Evolutionary conservation across 1,140 invertebrate species (phyloP), one percentile per base, ranked within the genome.

Genomic region (Zaprionus vittiger): DNA sequence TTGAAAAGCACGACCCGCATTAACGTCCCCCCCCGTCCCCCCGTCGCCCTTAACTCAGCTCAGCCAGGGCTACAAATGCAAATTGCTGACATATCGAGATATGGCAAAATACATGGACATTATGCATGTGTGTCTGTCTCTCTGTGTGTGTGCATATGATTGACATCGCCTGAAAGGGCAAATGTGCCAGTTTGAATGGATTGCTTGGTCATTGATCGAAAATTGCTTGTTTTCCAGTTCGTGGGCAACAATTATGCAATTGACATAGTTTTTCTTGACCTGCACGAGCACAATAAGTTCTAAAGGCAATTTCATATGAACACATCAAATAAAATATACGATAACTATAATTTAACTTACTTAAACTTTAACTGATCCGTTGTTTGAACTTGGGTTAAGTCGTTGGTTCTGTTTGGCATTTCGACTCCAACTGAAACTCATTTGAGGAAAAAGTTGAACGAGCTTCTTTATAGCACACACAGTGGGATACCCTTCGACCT

Each of bases 31-130:
- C 0, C 9, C 9, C 9, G 3, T 26, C 1, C 24, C 9, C 31
- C 9, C 9, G 3, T 26, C 1, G 3, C 9, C 31, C 28, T 11
- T 9, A 31, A 31, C 28, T 22, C 22, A 31, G 41, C 49, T 57
- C 20, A 54, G 54, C 49, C 81, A 64, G 55, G n/a, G 9, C 65
- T 63, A 61, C 31, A 59, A 55, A 67, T 73, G 54, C 82, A 81
- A 81, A 78, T 84, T 84, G 82, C 82, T 85, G 81, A 85, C 81
- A 68, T 73, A 66, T 49, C 22, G 56, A 71, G 55, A 60, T 17
- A 65, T 62, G 22, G 38, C 57, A 67, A 41, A 52, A 69, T 56
- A 20, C 52, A 28, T 66, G 67, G 72, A 83, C 75, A 56, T n/a
- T 6, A 22, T 52, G 47, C 20, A 24, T 52, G 14, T 38, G 41